Conservation (phyloP, 1,140 invertebrate genomes). For the Eufriesea mexicana region DNA sequence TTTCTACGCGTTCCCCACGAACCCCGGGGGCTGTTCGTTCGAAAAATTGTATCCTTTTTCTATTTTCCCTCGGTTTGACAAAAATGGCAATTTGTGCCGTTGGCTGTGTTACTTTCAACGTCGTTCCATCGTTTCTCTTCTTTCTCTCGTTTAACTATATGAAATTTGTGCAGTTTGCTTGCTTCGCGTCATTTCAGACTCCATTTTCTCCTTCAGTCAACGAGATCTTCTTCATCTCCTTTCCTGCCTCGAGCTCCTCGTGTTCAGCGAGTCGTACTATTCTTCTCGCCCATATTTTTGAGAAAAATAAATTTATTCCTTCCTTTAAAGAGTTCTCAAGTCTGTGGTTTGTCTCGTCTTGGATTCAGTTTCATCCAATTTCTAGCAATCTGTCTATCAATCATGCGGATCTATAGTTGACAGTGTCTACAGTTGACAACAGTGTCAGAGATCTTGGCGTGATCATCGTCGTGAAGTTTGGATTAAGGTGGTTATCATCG, state of each 20-base stretch:
- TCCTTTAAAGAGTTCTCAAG: too few species aligned
- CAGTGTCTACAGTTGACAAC: too few species aligned
- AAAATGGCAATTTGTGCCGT: not conserved
- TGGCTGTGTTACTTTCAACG: constrained; percentile 12
- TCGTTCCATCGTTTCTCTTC: not conserved
- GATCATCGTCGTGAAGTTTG: too few species aligned
- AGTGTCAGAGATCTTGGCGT: too few species aligned
- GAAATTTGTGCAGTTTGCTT: constrained; percentile 47
- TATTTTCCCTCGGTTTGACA: not conserved
- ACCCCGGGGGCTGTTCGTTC: not conserved
- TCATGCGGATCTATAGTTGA: too few species aligned
- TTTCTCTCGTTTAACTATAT: constrained; percentile 11
- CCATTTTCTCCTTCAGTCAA: not conserved
- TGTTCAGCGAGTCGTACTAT: not conserved
- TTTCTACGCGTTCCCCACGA: not conserved
- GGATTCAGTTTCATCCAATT: too few species aligned
- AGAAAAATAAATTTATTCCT: too few species aligned
- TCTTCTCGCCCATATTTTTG: too few species aligned
- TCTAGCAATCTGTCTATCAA: too few species aligned
- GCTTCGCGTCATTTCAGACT: not conserved
- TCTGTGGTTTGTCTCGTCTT: too few species aligned
- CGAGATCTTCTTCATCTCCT: not conserved
- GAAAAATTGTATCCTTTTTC: constrained; percentile 1
- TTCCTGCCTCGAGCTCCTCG: not conserved
- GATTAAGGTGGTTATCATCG: too few species aligned